Percentiles rank a stretch among this genome's conserved stretches.
phyloP scores from a whole-genome alignment of 2,888 invertebrate genomes.

The Campaea margaritaria region DNA sequence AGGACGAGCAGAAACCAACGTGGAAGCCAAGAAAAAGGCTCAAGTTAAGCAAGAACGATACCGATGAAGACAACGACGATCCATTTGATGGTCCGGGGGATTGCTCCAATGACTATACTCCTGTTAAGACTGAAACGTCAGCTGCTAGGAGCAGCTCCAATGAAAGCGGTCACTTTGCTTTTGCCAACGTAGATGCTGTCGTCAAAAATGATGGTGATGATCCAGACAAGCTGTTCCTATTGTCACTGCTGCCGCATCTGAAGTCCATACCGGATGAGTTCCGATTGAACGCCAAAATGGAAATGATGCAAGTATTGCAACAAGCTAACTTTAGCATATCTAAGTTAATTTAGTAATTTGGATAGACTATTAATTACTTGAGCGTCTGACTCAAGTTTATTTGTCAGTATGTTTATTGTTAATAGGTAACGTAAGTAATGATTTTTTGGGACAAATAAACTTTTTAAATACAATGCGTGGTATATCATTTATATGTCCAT shows the following conservation, averaged over 20 bases:
- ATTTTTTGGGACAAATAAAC: not conserved
- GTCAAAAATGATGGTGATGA: constrained; percentile 62
- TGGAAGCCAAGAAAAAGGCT: constrained; percentile 64
- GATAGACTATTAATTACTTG: not conserved
- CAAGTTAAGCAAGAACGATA: constrained; percentile 58
- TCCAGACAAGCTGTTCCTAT: constrained; percentile 71
- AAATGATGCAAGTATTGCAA: constrained; percentile 74
- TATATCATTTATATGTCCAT: not conserved
- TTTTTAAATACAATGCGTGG: not conserved
- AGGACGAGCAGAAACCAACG: constrained; percentile 35
- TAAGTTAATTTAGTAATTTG: constrained; percentile 38
- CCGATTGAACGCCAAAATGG: constrained; percentile 73
- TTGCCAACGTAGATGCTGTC: constrained; percentile 69
- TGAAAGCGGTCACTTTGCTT: constrained; percentile 64
- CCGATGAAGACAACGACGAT: constrained; percentile 60
- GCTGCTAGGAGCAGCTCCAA: not conserved
- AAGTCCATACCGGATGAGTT: constrained; percentile 72
- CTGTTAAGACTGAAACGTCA: constrained; percentile 9
- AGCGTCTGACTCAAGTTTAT: not conserved
- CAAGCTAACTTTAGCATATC: constrained; percentile 63
- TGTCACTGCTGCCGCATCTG: constrained; percentile 75
- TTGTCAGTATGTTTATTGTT: no score
- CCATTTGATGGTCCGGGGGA: constrained; percentile 49
- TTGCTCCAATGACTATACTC: constrained; percentile 44
- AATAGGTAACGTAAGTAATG: no score